Evolutionary conservation across 2,797 vertebrate species (phyloP).

Genomic region (Intellagama lesueurii): DNA sequence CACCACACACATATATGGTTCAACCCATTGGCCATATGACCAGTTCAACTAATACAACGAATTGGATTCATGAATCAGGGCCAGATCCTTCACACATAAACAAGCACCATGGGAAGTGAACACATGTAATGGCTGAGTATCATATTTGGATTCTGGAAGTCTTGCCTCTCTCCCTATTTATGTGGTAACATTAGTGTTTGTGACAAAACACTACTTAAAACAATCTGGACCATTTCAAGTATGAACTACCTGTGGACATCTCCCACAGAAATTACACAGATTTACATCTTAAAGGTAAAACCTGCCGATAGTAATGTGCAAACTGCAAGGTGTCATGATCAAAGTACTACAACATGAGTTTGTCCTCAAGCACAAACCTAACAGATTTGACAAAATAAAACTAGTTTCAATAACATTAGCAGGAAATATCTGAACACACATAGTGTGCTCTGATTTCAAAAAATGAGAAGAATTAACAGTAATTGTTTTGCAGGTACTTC

Average conservation of each 20-base stretch:
- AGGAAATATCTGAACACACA: not conserved
- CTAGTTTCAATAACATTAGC: not conserved
- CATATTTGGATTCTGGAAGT: not conserved
- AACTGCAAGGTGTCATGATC: not conserved
- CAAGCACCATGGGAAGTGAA: not conserved
- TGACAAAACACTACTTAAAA: conserved; percentile 15
- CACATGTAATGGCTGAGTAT: not conserved
- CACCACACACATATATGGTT: not conserved
- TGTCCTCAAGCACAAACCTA: not conserved
- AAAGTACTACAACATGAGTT: not conserved
- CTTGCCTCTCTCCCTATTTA: too few relatives aligned
- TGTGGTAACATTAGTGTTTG: not conserved
- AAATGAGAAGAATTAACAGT: not conserved
- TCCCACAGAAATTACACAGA: not conserved
- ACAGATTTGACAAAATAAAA: not conserved
- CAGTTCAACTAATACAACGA: not conserved
- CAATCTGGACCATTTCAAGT: not conserved
- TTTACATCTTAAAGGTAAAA: not conserved
- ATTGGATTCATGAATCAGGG: not conserved
- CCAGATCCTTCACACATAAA: not conserved
- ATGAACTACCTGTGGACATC: not conserved
- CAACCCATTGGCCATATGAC: not conserved
- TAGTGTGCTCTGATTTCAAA: not conserved
- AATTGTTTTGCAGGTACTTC: not conserved
- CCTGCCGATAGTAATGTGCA: not conserved